phyloP scores from a whole-genome alignment of 2,113 vertebrate genomes.

The Oophaga pumilio region DNA sequence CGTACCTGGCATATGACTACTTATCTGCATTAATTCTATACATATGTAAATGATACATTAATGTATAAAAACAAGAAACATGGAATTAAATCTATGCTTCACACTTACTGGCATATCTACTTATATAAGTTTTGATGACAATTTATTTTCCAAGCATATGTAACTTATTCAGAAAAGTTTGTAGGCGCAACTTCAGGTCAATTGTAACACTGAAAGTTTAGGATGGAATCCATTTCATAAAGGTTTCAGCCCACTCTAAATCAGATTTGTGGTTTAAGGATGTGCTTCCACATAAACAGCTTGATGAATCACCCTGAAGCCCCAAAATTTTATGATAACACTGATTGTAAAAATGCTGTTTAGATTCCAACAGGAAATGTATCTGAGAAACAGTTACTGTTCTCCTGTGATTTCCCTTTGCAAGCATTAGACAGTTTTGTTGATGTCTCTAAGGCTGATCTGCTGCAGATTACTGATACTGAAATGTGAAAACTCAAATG shows the following conservation, averaged over 20 bases:
- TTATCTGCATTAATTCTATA: not conserved
- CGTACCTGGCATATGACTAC: not conserved
- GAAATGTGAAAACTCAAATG: not conserved
- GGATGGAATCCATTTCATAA: slow-evolving; percentile 3
- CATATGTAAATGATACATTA: not conserved
- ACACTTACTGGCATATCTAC: not conserved
- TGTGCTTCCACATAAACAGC: not conserved
- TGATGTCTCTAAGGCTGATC: not conserved
- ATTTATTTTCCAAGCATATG: not conserved
- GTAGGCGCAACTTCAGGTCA: not conserved
- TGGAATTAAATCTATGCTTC: not conserved
- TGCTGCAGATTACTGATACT: not conserved
- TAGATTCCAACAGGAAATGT: not conserved
- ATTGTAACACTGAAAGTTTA: slow-evolving; percentile 14
- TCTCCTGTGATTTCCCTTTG: slow-evolving; percentile 5
- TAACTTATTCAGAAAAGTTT: not conserved
- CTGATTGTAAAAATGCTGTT: slow-evolving; percentile 17
- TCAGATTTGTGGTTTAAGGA: slow-evolving; percentile 14
- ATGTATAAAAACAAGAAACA: not conserved
- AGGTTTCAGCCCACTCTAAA: slow-evolving; percentile 12
- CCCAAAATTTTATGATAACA: not conserved
- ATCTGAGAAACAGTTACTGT: slow-evolving; percentile 4
- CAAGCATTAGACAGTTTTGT: not conserved
- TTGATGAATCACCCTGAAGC: slow-evolving; percentile 12
- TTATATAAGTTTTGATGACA: not conserved